Evolutionary conservation across 1,140 invertebrate species (phyloP).

Genomic region (Eurosta solidaginis): DNA sequence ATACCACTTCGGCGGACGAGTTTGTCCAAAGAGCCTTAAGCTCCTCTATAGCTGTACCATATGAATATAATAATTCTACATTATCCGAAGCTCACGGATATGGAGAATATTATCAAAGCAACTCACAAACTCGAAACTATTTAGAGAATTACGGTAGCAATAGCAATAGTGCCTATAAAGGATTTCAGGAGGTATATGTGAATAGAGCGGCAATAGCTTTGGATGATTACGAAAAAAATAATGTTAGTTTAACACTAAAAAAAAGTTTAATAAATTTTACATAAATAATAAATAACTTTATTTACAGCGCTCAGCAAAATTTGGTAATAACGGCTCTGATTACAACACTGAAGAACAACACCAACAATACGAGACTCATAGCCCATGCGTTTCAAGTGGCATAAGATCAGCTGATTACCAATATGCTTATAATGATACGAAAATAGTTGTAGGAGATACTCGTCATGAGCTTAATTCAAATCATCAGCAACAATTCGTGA

Average conservation of each 20-base stretch:
- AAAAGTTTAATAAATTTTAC: background rate
- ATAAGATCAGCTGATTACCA: background rate
- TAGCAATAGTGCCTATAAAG: conserved; percentile 32
- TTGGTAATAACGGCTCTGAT: background rate
- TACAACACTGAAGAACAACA: background rate
- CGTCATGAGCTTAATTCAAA: background rate
- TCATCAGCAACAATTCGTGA: background rate
- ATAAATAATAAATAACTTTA: background rate
- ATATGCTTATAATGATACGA: background rate
- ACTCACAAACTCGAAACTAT: conserved; percentile 4
- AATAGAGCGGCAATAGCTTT: conserved; percentile 33
- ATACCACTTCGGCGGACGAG: conserved; percentile 32
- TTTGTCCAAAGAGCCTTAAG: conserved; percentile 31
- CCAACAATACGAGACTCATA: background rate
- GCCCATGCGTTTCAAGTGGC: background rate
- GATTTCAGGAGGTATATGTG: conserved; percentile 33
- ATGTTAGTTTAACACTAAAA: conserved; percentile 23
- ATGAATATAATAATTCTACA: background rate
- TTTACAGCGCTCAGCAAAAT: background rate
- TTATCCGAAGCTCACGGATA: background rate
- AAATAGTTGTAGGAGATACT: background rate
- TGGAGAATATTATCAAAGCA: conserved; percentile 17
- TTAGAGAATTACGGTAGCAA: conserved; percentile 7
- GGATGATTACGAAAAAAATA: conserved; percentile 33
- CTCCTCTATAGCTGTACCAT: conserved; percentile 15